phyloP scores from a whole-genome alignment of 1,140 invertebrate genomes.

The Helicoverpa armigera region DNA sequence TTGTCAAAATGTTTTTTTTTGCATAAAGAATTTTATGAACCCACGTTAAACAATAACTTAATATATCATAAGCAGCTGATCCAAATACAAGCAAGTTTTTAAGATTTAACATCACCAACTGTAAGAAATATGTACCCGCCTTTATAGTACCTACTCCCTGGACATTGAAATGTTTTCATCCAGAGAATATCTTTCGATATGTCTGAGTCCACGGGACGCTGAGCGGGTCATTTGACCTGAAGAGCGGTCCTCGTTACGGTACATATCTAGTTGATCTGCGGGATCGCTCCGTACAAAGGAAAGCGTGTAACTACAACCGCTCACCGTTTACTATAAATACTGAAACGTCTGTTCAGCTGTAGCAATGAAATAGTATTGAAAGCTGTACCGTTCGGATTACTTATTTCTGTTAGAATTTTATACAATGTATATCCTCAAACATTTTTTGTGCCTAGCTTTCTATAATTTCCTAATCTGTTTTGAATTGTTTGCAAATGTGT shows the following conservation, averaged over 20 bases:
- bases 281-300: background rate
- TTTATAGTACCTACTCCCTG: background rate
- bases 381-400: background rate
- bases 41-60: too few species aligned
- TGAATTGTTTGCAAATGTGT: too few species aligned
- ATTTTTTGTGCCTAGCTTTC: too few species aligned
- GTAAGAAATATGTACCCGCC: background rate
- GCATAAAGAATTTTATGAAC: too few species aligned
- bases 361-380: background rate
- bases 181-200: background rate
- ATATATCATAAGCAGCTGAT: too few species aligned
- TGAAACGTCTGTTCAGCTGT: background rate
- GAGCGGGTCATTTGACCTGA: background rate
- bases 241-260: background rate
- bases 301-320: constrained; percentile 7
- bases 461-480: too few species aligned
- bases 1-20: too few species aligned
- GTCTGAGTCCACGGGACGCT: background rate
- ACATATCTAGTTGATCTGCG: background rate
- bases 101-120: background rate
- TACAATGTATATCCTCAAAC: too few species aligned
- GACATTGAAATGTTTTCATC: background rate
- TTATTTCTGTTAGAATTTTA: background rate
- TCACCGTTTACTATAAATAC: background rate
- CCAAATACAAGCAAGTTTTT: too few species aligned